Evolutionary conservation across 1,140 invertebrate species (phyloP).

Genomic region (Lepidostoma basale): DNA sequence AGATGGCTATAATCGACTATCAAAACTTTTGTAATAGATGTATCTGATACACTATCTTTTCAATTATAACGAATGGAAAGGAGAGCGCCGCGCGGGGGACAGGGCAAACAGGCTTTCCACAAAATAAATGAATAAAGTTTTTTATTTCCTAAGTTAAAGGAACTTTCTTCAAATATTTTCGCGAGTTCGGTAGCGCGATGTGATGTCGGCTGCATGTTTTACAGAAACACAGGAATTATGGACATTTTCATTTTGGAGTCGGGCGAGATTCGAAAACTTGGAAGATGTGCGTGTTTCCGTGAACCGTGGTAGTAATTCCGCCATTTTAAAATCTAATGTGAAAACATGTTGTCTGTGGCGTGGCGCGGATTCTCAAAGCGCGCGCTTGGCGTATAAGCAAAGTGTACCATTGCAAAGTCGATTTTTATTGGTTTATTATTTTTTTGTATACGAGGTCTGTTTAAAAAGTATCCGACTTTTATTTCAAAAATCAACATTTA

Average conservation of each 20-base stretch:
- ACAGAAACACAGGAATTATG: slow-evolving; percentile 1
- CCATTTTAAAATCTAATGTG: neutral
- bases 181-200: slow-evolving; percentile 11
- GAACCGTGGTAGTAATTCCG: neutral
- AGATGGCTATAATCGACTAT: too few species aligned
- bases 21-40: too few species aligned
- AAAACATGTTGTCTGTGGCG: too few species aligned
- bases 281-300: slow-evolving; percentile 13
- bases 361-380: too few species aligned
- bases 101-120: neutral
- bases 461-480: too few species aligned
- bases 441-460: too few species aligned
- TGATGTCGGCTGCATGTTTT: slow-evolving; percentile 12
- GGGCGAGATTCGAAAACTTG: slow-evolving; percentile 19
- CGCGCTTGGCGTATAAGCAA: too few species aligned
- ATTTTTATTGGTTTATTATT: too few species aligned
- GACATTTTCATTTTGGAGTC: slow-evolving; percentile 4
- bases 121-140: slow-evolving; percentile 26
- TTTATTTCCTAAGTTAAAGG: neutral
- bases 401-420: too few species aligned
- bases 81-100: neutral
- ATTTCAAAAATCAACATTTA: too few species aligned
- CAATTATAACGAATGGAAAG: slow-evolving; percentile 21
- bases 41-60: slow-evolving; percentile 7
- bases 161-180: slow-evolving; percentile 24